phyloP scores from a whole-genome alignment of 2,888 invertebrate species.

The Tethea ocularis region DNA sequence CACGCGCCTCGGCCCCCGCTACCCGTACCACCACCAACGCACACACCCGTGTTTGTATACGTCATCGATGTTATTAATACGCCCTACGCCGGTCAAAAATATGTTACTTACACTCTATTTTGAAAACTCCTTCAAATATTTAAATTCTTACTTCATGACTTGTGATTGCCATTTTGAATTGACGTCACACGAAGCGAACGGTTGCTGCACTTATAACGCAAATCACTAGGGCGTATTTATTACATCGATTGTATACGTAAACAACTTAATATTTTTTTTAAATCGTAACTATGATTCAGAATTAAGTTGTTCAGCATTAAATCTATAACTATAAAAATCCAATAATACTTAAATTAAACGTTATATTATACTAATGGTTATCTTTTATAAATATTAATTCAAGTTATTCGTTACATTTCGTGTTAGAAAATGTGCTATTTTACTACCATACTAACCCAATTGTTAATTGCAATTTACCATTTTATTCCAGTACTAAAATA shows the following conservation, averaged over 20 bases:
- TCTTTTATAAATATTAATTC: background rate
- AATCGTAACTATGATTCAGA: background rate
- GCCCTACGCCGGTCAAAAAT: slow-evolving; percentile 7
- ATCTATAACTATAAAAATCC: background rate
- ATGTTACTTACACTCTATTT: background rate
- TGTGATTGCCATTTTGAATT: background rate
- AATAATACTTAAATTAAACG: background rate
- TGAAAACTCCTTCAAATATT: background rate
- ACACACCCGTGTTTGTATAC: slow-evolving; percentile 22
- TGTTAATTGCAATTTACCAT: background rate
- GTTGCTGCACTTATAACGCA: background rate
- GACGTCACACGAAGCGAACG: background rate
- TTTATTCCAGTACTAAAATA: background rate
- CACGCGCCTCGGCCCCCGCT: slow-evolving; percentile 58
- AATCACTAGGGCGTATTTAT: background rate
- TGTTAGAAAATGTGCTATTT: background rate
- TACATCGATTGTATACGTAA: background rate
- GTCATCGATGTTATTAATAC: slow-evolving; percentile 10
- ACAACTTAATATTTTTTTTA: background rate
- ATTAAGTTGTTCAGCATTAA: background rate
- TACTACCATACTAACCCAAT: background rate
- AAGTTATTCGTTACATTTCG: background rate
- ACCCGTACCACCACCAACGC: slow-evolving; percentile 53
- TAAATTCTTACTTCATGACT: background rate
- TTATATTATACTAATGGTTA: background rate